Evolutionary conservation across 2,888 invertebrate genomes (phyloP).

Genomic region (Eledona agricola): DNA sequence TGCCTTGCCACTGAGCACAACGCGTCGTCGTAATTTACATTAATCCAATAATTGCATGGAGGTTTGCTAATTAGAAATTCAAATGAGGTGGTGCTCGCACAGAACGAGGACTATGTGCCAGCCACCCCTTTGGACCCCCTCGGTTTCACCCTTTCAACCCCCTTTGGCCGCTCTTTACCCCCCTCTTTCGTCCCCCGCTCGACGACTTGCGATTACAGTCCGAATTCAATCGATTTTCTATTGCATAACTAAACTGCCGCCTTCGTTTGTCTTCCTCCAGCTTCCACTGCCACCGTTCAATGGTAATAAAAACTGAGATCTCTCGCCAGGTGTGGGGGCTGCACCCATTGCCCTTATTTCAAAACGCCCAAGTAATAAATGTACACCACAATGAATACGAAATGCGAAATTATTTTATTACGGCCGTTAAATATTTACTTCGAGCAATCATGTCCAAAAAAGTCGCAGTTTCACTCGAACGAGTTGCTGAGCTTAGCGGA

Average conservation of each 20-base stretch:
- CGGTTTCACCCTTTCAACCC: slow-evolving; percentile 42
- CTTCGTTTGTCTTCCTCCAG: slow-evolving; percentile 37
- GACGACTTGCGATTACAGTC: slow-evolving; percentile 57
- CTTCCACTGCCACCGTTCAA: too few relatives aligned
- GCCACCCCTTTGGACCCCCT: slow-evolving; percentile 53
- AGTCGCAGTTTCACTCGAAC: too few relatives aligned
- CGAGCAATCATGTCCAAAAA: too few relatives aligned
- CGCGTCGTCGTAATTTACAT: slow-evolving; percentile 90
- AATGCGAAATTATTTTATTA: too few relatives aligned
- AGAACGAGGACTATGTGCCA: slow-evolving; percentile 61
- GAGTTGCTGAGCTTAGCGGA: too few relatives aligned
- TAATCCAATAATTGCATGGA: slow-evolving; percentile 94
- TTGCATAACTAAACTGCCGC: slow-evolving; percentile 55
- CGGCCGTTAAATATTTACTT: too few relatives aligned
- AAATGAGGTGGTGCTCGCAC: slow-evolving; percentile 83
- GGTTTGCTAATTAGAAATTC: slow-evolving; percentile 93
- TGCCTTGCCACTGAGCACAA: slow-evolving; percentile 61
- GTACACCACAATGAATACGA: too few relatives aligned
- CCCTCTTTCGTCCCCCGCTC: slow-evolving; percentile 39
- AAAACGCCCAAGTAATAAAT: too few relatives aligned
- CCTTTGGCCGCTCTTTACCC: slow-evolving; percentile 39
- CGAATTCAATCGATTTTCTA: slow-evolving; percentile 63
- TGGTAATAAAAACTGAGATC: too few relatives aligned
- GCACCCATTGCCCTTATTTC: too few relatives aligned
- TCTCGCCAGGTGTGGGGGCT: too few relatives aligned